Evolutionary conservation across 2,113 vertebrate genomes (phyloP), one percentile per base, ranked within the genome.

Genomic region (Platysternon megacephalum): DNA sequence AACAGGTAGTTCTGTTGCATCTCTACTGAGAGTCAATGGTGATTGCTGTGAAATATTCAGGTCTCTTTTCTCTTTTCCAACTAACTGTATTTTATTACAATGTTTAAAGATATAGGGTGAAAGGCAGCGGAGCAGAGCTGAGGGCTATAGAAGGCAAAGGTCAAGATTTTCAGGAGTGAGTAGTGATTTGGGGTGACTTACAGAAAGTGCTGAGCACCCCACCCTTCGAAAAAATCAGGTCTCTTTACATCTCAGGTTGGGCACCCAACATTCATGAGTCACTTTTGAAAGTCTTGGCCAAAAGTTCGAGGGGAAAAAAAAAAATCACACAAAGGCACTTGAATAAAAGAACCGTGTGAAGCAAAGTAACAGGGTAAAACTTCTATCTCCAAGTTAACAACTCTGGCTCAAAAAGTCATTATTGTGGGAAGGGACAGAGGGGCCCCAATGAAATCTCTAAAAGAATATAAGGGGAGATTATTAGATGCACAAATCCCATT

Each of bases 151-250:
- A 84, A 82, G 68, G 78, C 1, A 72, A 82, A 6, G 96, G 79
- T 83, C 89, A 96, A 93, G 68, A 49, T 85, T 95, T 83, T 85
- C 82, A 87, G 26, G 72, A 56, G 88, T 65, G 82, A 91, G 88
- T 0, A 95, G 88, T 48, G 80, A 82, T 32, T 93, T 97, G 94
- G 88, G 46, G 0, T 72, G 42, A 87, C 91, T 88, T 85, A 91
- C 29, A 53, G 52, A 74, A 93, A 94, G 68, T 76, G 56, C 94
- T 85, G 88, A 94, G 88, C 46, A 58, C 79, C 87, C 53, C 46
- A 86, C 81, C 85, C 46, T n/a, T 82, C 58, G 28, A 61, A 61
- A 61, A 61, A 32, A 58, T 78, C 51, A 51, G 51, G 51, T 52
- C 17, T 53, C 21, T 53, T 22, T 53, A 53, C 52, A 53, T 53